Conservation (phyloP, 2,888 invertebrate genomes). For the Sphaerophoria rueppellii region DNA sequence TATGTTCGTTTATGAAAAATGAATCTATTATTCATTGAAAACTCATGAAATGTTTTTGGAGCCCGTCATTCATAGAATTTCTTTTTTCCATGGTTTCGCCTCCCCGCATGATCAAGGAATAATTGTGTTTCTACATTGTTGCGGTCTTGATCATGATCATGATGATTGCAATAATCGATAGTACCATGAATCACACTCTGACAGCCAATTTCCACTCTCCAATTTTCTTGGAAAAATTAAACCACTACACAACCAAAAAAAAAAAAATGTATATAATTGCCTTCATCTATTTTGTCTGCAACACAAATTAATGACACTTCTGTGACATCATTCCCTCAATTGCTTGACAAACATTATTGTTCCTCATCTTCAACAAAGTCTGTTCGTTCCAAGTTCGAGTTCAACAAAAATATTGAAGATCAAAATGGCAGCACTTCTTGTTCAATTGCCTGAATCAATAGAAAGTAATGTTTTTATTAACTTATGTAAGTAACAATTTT, state of each 20-base stretch:
- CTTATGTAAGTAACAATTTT: conserved; percentile 43
- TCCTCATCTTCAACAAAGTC: background rate
- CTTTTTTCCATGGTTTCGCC: background rate
- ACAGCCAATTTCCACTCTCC: background rate
- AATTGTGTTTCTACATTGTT: background rate
- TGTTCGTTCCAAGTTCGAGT: conserved; percentile 3
- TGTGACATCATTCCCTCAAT: conserved; percentile 68
- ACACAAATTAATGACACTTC: conserved; percentile 50
- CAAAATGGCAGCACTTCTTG: conserved; percentile 24
- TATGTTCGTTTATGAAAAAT: conserved; percentile 26
- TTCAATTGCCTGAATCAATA: conserved; percentile 15
- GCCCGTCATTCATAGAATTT: conserved; percentile 16
- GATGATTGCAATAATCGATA: conserved; percentile 15
- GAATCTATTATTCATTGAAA: conserved; percentile 40
- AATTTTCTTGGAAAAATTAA: conserved; percentile 9
- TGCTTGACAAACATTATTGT: conserved; percentile 55
- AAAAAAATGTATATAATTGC: conserved; percentile 8
- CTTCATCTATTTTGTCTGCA: conserved; percentile 34
- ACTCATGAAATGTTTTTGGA: conserved; percentile 4
- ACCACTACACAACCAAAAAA: background rate
- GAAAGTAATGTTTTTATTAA: conserved; percentile 27
- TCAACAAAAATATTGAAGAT: conserved; percentile 23
- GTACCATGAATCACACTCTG: conserved; percentile 22
- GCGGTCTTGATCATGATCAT: conserved; percentile 42
- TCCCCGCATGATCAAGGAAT: conserved; percentile 21